Evolutionary conservation across 2,888 invertebrate species (phyloP), one percentile per base, ranked within the genome.

Genomic region (Dimorphilus gyrociliatus): DNA sequence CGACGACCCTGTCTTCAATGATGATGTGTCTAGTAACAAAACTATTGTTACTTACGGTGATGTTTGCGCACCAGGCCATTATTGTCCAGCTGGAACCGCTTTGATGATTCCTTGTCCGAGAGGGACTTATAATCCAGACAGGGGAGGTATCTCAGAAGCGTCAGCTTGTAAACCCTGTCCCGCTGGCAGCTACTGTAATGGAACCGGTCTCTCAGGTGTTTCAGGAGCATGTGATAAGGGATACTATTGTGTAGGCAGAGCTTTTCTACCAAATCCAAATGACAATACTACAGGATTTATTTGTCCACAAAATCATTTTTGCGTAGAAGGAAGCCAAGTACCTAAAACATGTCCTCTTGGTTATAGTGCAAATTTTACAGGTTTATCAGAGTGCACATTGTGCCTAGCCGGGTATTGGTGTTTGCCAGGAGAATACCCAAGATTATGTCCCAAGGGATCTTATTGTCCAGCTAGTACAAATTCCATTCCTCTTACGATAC

Each of bases 151-250:
- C 12, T 37, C 48, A 1, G 45, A 45, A 17, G 23, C 26, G 4
- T 23, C 33, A n/a, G 35, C 41, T 12, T 57, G 57, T 39, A 33
- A 35, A 19, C 38, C 44, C 1, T 57, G 57, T 44, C 52, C 53
- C 23, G 50, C 57, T 7, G 57, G 57, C 2, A 44, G 47, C 29
- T 55, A 53, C 38, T 57, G 57, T 37, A 51, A 48, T 27, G 45
- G 41, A 3, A 51, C 53, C 2, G 48, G 41, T 4, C 45, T 55
- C 16, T 54, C 43, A 1, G 44, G 37, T 12, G 38, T 29, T 34
- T 6, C 34, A 53, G 53, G 51, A 19, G 33, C 37, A 23, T 57
- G 57, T 37, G 33, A 32, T 7, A 40, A 46, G 4, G 57, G 57
- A 1, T 55, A 56, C 34, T 57, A 50, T 37, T 57, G 57, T 29